A percentile compares a stretch with the other conserved stretches of the same genome.
These are phyloP conservation scores for Eulemur rufifrons DNA, from an alignment of 2,113 vertebrate genomes.

Conservation along the genomic window DNA sequence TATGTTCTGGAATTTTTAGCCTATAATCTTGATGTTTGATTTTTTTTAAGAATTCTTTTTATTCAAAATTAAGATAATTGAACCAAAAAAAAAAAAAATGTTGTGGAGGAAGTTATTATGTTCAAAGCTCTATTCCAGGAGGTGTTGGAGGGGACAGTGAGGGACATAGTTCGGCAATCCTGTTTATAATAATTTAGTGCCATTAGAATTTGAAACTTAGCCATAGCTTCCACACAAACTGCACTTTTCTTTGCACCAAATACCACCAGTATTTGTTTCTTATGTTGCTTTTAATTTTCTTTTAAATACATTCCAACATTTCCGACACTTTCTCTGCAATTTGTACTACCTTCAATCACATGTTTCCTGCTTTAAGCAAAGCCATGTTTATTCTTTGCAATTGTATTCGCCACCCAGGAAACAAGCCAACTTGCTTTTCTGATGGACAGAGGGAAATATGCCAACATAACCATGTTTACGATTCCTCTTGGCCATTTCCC, in stretches of 20 bases:
- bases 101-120: neutral
- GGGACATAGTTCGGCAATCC: neutral
- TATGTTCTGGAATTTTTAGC: constrained; percentile 32
- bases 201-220: neutral
- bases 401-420: constrained; percentile 84
- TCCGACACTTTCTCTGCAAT: constrained; percentile 19
- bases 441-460: constrained; percentile 77
- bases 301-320: constrained; percentile 42
- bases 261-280: neutral
- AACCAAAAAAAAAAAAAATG: neutral
- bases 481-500: constrained; percentile 81
- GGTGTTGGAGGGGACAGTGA: neutral
- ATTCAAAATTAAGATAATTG: constrained; percentile 1
- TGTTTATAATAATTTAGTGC: neutral
- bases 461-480: constrained; percentile 75
- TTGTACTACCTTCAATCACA: neutral
- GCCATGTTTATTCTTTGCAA: constrained; percentile 84
- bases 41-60: neutral
- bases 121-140: neutral
- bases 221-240: neutral
- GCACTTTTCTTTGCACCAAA: constrained; percentile 28
- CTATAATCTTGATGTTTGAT: constrained; percentile 24
- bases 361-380: constrained; percentile 82
- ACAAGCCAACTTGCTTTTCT: constrained; percentile 84
- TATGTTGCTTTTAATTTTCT: constrained; percentile 23